A percentile compares a stretch with the other conserved stretches of the same genome.
These are phyloP conservation scores for Apamea monoglypha DNA, from an alignment of 2,888 invertebrate species.

Conservation along the genomic window DNA sequence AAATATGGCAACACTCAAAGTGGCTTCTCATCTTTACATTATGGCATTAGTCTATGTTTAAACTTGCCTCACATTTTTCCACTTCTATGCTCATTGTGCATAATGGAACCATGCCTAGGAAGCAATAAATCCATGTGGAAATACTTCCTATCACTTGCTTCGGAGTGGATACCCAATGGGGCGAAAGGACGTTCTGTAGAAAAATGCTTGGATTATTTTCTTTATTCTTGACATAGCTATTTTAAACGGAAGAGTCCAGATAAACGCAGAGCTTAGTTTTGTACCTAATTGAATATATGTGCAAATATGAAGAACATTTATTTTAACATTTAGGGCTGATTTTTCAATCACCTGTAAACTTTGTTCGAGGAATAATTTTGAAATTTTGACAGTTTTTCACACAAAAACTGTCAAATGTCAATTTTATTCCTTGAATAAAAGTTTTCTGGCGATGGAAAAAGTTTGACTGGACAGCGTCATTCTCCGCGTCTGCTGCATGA, in stretches of 20 bases:
- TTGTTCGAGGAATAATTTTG: no score
- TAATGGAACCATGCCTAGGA: conserved; percentile 50
- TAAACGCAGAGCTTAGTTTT: neutral
- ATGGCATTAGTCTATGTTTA: conserved; percentile 51
- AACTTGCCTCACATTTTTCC: conserved; percentile 41
- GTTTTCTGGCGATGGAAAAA: no score
- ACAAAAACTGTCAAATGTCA: no score
- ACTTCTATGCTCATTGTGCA: conserved; percentile 53
- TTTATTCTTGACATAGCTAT: conserved; percentile 3
- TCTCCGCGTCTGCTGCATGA: no score
- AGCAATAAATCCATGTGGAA: conserved; percentile 57
- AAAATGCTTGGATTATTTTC: conserved; percentile 17
- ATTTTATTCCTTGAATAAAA: no score
- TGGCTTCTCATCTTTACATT: conserved; percentile 42
- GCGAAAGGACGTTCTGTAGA: conserved; percentile 31
- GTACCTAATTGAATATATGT: neutral
- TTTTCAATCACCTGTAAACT: no score
- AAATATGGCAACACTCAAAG: conserved; percentile 19
- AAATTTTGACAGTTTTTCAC: no score
- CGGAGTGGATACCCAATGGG: conserved; percentile 44
- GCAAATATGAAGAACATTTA: neutral
- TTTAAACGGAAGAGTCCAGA: neutral
- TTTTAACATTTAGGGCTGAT: neutral
- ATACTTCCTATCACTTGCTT: conserved; percentile 48
- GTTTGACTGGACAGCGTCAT: no score